Evolutionary conservation across 2,888 invertebrate genomes (phyloP).

Genomic region (Tipula vernalis): DNA sequence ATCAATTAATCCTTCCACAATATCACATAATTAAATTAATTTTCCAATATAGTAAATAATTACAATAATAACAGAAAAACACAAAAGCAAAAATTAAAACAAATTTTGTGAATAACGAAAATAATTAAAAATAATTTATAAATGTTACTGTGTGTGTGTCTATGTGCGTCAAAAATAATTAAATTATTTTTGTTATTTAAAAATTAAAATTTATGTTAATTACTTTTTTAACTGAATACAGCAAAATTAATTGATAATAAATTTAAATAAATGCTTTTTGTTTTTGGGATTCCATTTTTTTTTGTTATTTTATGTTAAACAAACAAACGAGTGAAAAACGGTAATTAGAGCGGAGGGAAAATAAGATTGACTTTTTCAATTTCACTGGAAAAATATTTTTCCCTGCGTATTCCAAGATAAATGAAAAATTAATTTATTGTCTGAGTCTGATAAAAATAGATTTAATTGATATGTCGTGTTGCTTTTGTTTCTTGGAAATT

Average conservation of each 20-base stretch:
- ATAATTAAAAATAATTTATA: neutral
- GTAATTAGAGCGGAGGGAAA: neutral
- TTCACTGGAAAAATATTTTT: neutral
- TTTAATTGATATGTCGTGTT: neutral
- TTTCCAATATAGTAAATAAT: neutral
- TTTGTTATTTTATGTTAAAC: neutral
- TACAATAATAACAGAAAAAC: neutral
- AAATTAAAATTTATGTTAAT: neutral
- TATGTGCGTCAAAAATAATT: neutral
- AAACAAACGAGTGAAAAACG: neutral
- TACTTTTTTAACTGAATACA: neutral
- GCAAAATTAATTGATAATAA: neutral
- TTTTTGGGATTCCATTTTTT: neutral
- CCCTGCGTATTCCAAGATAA: neutral
- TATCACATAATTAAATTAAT: neutral
- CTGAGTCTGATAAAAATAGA: neutral
- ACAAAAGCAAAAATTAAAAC: neutral
- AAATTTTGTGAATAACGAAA: neutral
- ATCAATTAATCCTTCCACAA: neutral
- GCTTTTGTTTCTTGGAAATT: neutral
- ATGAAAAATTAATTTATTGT: neutral
- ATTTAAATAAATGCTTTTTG: neutral
- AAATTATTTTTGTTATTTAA: conserved; percentile 4
- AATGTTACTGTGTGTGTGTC: neutral
- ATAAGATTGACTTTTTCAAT: neutral